Base-by-base conservation (phyloP, 2,888 invertebrate species). In the Petrolisthes manimaculis region DNA sequence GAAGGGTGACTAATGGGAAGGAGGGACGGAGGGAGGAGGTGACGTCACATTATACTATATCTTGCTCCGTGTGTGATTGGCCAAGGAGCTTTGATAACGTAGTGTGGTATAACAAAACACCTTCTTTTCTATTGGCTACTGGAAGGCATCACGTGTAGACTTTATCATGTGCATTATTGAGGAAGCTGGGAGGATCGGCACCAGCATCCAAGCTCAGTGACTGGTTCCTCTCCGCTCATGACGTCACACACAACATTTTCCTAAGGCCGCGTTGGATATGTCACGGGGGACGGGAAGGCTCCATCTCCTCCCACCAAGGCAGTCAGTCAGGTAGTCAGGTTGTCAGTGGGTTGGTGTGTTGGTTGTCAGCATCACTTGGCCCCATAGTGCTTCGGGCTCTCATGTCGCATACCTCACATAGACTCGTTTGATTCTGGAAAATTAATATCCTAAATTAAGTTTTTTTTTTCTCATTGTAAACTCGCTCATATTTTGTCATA, bases 211-310 rank as follows among this genome's bases (percentile, higher is more conserved):
- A 54, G 53, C 54, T 2, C 21, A 18, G 53, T 78, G 78, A 78
- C 55, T 78, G 78, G 78, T 24, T 37, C 18, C 37, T 53, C 54
- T 53, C 37, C 24, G 21, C 53, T 78, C 5, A n/a, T 78, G 78
- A 78, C 54, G 78, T 78, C 78, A 24, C n/a, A 12, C 5, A n/a
- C 55, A 78, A 78, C 78, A 78, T 78, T 78, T 78, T 54, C 14
- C 37, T 37, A 78, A 51, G 54, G 54, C 54, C 18, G 37, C 37
- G 37, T 37, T 61, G 61, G 61, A 61, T 61, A 61, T 61, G 61
- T 61, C 61, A 61, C 61, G 61, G 61, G 61, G 61, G 61, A 61
- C 61, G 18, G 61, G 37, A 37, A 37, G 37, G 37, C 37, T 37
- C 2, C 37, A 37, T 37, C n/a, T n/a, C n/a, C n/a, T n/a, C 37